Conservation (phyloP, 2,113 vertebrate genomes). For the Amia ocellicauda region DNA sequence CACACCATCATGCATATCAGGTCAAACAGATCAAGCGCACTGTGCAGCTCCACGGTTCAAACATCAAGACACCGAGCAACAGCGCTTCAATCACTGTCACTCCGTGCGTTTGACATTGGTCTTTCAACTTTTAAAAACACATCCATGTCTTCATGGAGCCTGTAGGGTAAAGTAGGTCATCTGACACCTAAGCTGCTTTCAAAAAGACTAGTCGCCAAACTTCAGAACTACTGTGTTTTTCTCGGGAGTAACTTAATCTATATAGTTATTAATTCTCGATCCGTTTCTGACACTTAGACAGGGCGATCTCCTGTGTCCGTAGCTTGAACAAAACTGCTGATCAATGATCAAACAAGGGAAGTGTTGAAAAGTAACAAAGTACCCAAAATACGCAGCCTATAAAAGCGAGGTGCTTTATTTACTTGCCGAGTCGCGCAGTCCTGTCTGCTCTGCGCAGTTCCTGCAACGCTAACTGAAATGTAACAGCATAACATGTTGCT, state of each 20-base stretch:
- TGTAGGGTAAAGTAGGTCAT: too few relatives aligned
- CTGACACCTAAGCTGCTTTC: too few relatives aligned
- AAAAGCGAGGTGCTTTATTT: neutral
- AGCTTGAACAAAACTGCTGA: neutral
- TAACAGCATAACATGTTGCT: neutral
- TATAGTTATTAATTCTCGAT: too few relatives aligned
- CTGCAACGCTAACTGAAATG: neutral
- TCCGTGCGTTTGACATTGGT: too few relatives aligned
- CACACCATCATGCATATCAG: too few relatives aligned
- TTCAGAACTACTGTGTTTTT: conserved; percentile 4
- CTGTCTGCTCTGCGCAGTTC: neutral
- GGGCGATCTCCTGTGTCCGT: neutral
- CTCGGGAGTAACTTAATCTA: neutral
- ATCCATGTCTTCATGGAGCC: too few relatives aligned
- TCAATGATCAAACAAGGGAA: neutral
- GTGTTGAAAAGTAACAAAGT: neutral
- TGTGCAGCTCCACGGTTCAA: too few relatives aligned
- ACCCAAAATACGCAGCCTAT: neutral
- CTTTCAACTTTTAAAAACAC: too few relatives aligned
- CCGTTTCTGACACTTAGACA: neutral
- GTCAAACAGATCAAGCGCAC: too few relatives aligned
- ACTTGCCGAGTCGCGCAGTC: too few relatives aligned
- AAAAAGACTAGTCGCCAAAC: conserved; percentile 6
- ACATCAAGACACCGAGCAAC: too few relatives aligned
- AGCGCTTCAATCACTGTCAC: too few relatives aligned